Evolutionary conservation across 2,797 vertebrate species (phyloP), one percentile per base, ranked within the genome.

Genomic region (Melanotaenia maccullochi): DNA sequence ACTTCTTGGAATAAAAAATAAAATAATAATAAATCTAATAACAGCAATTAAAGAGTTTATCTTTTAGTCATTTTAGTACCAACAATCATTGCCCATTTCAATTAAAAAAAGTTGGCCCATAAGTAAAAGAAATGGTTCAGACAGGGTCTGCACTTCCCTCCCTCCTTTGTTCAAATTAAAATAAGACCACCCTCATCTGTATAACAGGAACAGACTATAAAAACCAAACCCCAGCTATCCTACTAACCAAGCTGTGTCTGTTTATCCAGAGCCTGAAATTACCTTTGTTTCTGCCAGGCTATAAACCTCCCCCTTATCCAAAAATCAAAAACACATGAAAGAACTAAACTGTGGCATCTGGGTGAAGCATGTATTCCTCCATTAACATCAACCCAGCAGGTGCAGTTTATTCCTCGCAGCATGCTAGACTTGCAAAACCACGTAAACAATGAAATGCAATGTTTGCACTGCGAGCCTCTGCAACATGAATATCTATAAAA

Each of bases 321-420:
- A 71, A 55, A 75, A 57, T 61, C 9, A 62, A 44, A 71, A 59
- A 47, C 52, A 75, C 9, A 33, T 44, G 42, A 60, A 47, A 52
- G 52, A 51, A 64, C 56, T 60, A 75, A 12, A 35, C 38, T 56
- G 71, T 33, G 68, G 60, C 70, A 76, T 68, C 47, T 49, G 38
- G 51, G 30, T 1, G 24, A 74, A 20, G 59, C 44, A 57, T 49
- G 49, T 22, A 49, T 25, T 61, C 25, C 22, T 57, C 49, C 55
- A 71, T 67, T 38, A n/a, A 47, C 49, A 58, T 64, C 24, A 74
- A 69, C 66, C 68, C 73, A 75, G 61, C 68, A 68, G 13, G 58
- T 64, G 56, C 12, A 68, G 49, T 52, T 63, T 52, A 69, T 57
- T 52, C 64, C 7, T 76, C 32, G 28, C 25, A 57, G 59, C 25